A percentile compares a stretch with the other conserved stretches of the same genome.
Evolutionary conservation across 2,888 invertebrate species (phyloP).

Genomic region (Stenodema calcarata): DNA sequence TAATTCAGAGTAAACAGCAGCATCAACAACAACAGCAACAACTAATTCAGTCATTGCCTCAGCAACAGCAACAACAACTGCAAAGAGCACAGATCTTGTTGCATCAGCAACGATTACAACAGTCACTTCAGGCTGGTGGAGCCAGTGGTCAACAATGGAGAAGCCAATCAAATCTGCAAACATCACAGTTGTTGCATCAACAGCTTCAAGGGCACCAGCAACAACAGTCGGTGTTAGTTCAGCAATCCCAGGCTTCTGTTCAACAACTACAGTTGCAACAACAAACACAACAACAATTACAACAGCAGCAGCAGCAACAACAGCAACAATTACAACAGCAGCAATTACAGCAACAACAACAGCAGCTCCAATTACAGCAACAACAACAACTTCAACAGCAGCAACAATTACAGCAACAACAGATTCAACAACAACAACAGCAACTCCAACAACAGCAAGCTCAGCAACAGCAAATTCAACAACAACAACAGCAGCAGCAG

Average conservation of each 20-base stretch:
- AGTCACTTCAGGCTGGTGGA: background rate
- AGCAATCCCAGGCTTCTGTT: slow-evolving; percentile 61
- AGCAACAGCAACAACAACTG: slow-evolving; percentile 62
- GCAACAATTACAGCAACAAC: slow-evolving; percentile 57
- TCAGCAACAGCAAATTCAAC: slow-evolving; percentile 61
- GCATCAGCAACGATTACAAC: slow-evolving; percentile 61
- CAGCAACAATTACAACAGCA: slow-evolving; percentile 58
- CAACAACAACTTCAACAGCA: slow-evolving; percentile 61
- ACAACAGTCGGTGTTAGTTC: slow-evolving; percentile 58
- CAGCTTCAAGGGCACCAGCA: slow-evolving; percentile 60
- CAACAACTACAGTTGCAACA: slow-evolving; percentile 58
- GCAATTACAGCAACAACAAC: slow-evolving; percentile 56
- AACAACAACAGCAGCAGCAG: slow-evolving; percentile 64
- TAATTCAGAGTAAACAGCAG: slow-evolving; percentile 55
- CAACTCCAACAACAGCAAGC: slow-evolving; percentile 64
- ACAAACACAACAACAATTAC: slow-evolving; percentile 60
- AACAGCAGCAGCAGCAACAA: slow-evolving; percentile 60
- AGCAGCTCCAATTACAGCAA: slow-evolving; percentile 61
- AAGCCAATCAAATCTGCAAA: slow-evolving; percentile 62
- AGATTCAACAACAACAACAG: slow-evolving; percentile 58
- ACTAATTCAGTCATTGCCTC: slow-evolving; percentile 60
- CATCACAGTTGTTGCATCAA: slow-evolving; percentile 58
- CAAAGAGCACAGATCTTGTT: slow-evolving; percentile 53
- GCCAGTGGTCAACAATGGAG: slow-evolving; percentile 57
- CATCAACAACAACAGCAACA: slow-evolving; percentile 59